Evolutionary conservation across 2,888 invertebrate species (phyloP).

Genomic region (Gortyna flavago): DNA sequence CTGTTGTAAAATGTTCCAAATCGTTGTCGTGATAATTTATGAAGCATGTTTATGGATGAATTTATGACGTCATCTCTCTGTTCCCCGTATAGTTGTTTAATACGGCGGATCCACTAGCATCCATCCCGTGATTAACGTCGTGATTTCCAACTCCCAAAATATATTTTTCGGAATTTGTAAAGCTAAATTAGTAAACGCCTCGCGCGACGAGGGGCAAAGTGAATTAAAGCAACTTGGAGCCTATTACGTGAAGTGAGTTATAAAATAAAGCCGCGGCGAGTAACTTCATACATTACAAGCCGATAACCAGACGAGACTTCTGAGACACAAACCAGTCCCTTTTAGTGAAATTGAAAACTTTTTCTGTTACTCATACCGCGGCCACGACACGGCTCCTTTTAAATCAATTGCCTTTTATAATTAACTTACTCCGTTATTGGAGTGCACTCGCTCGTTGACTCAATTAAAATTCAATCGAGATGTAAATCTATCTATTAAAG

Average conservation of each 20-base stretch:
- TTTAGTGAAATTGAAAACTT: conserved; percentile 91
- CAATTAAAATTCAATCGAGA: conserved; percentile 88
- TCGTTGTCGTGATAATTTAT: conserved; percentile 89
- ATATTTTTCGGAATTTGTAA: conserved; percentile 68
- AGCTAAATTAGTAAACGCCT: conserved; percentile 80
- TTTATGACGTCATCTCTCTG: conserved; percentile 84
- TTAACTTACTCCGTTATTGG: conserved; percentile 88
- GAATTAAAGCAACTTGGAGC: conserved; percentile 86
- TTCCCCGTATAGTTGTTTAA: conserved; percentile 61
- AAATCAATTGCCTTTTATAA: conserved; percentile 90
- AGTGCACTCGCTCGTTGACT: conserved; percentile 87
- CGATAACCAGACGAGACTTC: conserved; percentile 90
- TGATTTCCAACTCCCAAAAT: conserved; percentile 52
- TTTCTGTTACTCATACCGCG: conserved; percentile 90
- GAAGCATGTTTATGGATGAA: conserved; percentile 88
- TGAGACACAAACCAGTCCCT: conserved; percentile 91
- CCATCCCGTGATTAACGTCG: conserved; percentile 61
- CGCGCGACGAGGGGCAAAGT: conserved; percentile 79
- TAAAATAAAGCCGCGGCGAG: conserved; percentile 88
- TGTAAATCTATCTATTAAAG: conserved; percentile 84
- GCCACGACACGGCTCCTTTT: conserved; percentile 88
- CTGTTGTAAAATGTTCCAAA: conserved; percentile 89
- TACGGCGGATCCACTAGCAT: conserved; percentile 54
- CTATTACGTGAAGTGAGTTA: conserved; percentile 89
- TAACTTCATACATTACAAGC: conserved; percentile 90